phyloP scores from a whole-genome alignment of 2,888 invertebrate genomes.

The Oligia strigilis region DNA sequence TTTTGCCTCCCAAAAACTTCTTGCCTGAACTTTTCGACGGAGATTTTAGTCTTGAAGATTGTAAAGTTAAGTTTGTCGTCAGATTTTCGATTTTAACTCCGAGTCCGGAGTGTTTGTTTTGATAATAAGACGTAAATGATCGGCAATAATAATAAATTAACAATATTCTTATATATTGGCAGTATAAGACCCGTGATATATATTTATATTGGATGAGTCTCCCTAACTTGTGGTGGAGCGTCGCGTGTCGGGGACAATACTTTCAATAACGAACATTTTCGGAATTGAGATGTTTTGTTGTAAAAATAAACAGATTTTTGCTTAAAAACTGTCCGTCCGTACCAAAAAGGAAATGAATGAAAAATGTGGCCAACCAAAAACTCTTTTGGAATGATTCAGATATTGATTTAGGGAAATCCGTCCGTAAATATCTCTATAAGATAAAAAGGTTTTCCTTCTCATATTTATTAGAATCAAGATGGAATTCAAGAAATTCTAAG shows the following conservation, averaged over 20 bases:
- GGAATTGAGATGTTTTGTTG: slow-evolving; percentile 42
- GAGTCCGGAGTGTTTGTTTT: slow-evolving; percentile 71
- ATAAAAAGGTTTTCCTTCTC: not conserved
- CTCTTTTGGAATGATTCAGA: slow-evolving; percentile 24
- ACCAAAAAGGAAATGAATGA: slow-evolving; percentile 31
- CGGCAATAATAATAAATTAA: slow-evolving; percentile 71
- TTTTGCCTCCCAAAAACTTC: slow-evolving; percentile 48
- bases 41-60: not conserved
- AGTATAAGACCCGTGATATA: slow-evolving; percentile 56
- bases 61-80: slow-evolving; percentile 61
- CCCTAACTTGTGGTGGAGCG: slow-evolving; percentile 31
- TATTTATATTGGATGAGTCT: slow-evolving; percentile 45
- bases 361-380: slow-evolving; percentile 23
- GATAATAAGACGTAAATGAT: slow-evolving; percentile 72
- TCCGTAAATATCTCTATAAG: not conserved
- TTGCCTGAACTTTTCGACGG: not conserved
- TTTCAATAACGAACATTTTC: slow-evolving; percentile 33
- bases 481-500: slow-evolving; percentile 17
- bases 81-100: slow-evolving; percentile 62
- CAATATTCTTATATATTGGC: slow-evolving; percentile 63
- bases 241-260: slow-evolving; percentile 13
- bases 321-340: slow-evolving; percentile 28
- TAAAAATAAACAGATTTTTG: slow-evolving; percentile 12
- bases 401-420: slow-evolving; percentile 19
- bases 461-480: slow-evolving; percentile 25